Conservation (phyloP, 2,888 invertebrate genomes). For the Rhimphoctona megacephalus region DNA sequence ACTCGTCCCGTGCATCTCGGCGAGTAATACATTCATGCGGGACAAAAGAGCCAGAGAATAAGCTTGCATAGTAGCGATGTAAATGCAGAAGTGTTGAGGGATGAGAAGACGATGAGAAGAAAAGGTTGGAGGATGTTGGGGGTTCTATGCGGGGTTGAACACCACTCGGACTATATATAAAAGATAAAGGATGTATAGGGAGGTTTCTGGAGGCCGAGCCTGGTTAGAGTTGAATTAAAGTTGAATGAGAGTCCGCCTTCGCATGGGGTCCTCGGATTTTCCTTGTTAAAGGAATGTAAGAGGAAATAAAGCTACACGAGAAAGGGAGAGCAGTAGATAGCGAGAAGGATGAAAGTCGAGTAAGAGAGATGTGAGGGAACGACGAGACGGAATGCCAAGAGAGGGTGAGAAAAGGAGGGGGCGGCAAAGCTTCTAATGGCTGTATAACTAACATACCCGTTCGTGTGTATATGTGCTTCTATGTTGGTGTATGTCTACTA, state of each 20-base stretch:
- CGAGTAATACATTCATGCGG: constrained; percentile 48
- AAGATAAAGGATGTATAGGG: constrained; percentile 44
- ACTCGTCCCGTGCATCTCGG: neutral
- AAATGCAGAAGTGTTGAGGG: constrained; percentile 45
- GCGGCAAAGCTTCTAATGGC: constrained; percentile 27
- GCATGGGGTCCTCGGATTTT: constrained; percentile 31
- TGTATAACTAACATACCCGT: constrained; percentile 5
- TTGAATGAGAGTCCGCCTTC: constrained; percentile 56
- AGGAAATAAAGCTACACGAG: constrained; percentile 8
- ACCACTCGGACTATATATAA: neutral
- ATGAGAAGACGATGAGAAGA: constrained; percentile 7
- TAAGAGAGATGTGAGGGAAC: constrained; percentile 11
- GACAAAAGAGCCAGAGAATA: constrained; percentile 36
- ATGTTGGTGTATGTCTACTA: constrained; percentile 38
- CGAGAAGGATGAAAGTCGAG: constrained; percentile 7
- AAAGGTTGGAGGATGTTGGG: constrained; percentile 1
- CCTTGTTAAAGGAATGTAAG: constrained; percentile 20
- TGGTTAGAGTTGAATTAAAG: constrained; percentile 61
- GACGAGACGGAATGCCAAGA: constrained; percentile 5
- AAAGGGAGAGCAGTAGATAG: neutral
- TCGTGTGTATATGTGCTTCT: neutral
- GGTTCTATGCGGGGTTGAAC: neutral
- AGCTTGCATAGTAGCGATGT: constrained; percentile 48
- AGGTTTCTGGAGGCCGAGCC: constrained; percentile 11
- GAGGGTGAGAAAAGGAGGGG: neutral